A percentile compares a stretch with the other conserved stretches of the same genome.
phyloP scores from a whole-genome alignment of 2,888 invertebrate genomes.

The Automeris io region DNA sequence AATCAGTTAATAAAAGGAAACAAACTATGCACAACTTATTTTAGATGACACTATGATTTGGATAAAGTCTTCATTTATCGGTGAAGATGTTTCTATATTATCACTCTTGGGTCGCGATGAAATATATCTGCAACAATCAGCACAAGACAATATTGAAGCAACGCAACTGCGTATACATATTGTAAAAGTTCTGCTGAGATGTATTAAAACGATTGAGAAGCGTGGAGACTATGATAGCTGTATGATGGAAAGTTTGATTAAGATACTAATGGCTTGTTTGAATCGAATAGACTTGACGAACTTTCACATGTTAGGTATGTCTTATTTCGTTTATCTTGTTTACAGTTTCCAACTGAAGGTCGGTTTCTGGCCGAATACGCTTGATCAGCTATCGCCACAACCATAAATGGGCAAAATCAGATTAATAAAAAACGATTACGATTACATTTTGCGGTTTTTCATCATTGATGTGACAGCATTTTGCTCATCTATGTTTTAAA shows the following conservation, averaged over 20 bases:
- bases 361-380: too few relatives aligned
- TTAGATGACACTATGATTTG: conserved; percentile 44
- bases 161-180: conserved; percentile 58
- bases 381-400: too few relatives aligned
- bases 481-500: too few relatives aligned
- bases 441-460: too few relatives aligned
- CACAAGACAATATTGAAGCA: conserved; percentile 53
- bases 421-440: too few relatives aligned
- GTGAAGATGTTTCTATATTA: conserved; percentile 47
- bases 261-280: conserved; percentile 57
- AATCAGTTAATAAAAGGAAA: background rate
- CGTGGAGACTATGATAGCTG: conserved; percentile 37
- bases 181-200: conserved; percentile 51
- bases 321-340: conserved; percentile 1
- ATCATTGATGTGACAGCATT: too few relatives aligned
- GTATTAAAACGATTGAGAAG: conserved; percentile 37
- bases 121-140: conserved; percentile 52
- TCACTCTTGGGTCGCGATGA: conserved; percentile 48
- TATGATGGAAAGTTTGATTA: conserved; percentile 54
- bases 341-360: too few relatives aligned
- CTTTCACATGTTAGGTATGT: conserved; percentile 66
- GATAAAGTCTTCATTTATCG: conserved; percentile 53
- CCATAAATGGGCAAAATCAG: too few relatives aligned
- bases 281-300: conserved; percentile 59
- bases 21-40: conserved; percentile 4